phyloP scores from a whole-genome alignment of 2,888 invertebrate genomes.

The Bhutanitis thaidina region DNA sequence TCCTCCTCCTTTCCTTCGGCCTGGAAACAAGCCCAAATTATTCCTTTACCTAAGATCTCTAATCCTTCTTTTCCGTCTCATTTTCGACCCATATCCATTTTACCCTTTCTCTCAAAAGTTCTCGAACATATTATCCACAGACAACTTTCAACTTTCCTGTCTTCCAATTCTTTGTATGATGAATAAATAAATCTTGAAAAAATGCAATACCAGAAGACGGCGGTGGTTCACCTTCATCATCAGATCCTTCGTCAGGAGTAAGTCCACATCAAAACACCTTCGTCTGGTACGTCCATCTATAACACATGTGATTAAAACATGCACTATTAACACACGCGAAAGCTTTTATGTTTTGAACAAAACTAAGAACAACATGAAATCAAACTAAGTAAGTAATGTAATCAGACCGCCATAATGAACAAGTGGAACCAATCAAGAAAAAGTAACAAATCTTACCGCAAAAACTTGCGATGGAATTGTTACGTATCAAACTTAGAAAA shows the following conservation, averaged over 20 bases:
- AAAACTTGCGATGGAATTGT: slow-evolving; percentile 64
- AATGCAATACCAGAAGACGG: slow-evolving; percentile 68
- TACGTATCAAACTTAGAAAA: slow-evolving; percentile 48
- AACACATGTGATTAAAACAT: slow-evolving; percentile 26
- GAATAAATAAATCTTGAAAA: no score
- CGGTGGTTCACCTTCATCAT: slow-evolving; percentile 85
- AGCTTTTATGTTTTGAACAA: slow-evolving; percentile 12
- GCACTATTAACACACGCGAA: slow-evolving; percentile 15
- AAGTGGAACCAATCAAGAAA: slow-evolving; percentile 52
- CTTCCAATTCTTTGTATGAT: no score
- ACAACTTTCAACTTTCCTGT: no score
- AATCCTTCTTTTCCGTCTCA: no score
- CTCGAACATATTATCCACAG: no score
- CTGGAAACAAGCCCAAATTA: no score
- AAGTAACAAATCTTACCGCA: slow-evolving; percentile 73
- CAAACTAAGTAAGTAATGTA: slow-evolving; percentile 40
- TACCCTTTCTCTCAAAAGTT: no score
- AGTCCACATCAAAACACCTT: slow-evolving; percentile 83
- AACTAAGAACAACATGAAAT: slow-evolving; percentile 25
- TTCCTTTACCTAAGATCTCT: no score
- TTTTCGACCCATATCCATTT: no score
- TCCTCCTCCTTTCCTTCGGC: no score
- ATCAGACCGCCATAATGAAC: slow-evolving; percentile 78
- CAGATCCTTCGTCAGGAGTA: slow-evolving; percentile 87
- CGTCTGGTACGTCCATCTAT: slow-evolving; percentile 76